These are phyloP conservation scores for Serrognathus titanus DNA, from an alignment of 2,888 invertebrate species.

Conservation along the genomic window DNA sequence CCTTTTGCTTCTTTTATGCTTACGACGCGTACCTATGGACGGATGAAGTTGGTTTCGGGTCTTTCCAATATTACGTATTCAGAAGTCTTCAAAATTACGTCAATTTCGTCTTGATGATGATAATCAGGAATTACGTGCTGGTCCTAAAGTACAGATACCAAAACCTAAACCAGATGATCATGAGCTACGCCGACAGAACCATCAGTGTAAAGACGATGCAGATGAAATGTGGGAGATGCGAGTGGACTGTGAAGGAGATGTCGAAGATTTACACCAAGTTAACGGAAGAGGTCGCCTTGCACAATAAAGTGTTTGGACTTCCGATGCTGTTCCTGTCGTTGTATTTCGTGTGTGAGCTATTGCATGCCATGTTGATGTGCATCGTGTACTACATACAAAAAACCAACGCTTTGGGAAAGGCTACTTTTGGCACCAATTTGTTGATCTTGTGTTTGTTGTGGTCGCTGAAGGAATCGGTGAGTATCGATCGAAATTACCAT, in stretches of 20 bases:
- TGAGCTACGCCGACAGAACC: neutral
- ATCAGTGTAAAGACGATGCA: neutral
- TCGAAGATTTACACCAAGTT: constrained; percentile 3
- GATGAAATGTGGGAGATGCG: neutral
- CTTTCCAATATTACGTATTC: neutral
- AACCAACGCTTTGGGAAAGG: neutral
- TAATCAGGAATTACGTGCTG: constrained; percentile 5
- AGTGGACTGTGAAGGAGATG: neutral
- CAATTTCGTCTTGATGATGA: neutral
- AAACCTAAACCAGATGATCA: neutral
- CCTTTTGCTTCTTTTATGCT: neutral
- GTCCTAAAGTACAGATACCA: neutral
- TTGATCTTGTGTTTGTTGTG: constrained; percentile 7
- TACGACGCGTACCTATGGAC: constrained; percentile 4
- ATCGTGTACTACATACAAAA: constrained; percentile 1
- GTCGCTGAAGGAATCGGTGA: constrained; percentile 5
- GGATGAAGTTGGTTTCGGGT: neutral
- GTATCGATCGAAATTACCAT: neutral
- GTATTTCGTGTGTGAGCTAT: constrained; percentile 2
- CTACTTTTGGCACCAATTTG: constrained; percentile 1
- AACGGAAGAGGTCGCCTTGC: constrained; percentile 1
- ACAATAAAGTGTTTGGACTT: constrained; percentile 6
- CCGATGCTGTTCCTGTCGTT: constrained; percentile 3
- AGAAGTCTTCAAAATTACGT: constrained; percentile 1
- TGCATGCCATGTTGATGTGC: constrained; percentile 1